Base-by-base conservation (phyloP, 2,797 vertebrate genomes). In the Cynopterus sphinx region DNA sequence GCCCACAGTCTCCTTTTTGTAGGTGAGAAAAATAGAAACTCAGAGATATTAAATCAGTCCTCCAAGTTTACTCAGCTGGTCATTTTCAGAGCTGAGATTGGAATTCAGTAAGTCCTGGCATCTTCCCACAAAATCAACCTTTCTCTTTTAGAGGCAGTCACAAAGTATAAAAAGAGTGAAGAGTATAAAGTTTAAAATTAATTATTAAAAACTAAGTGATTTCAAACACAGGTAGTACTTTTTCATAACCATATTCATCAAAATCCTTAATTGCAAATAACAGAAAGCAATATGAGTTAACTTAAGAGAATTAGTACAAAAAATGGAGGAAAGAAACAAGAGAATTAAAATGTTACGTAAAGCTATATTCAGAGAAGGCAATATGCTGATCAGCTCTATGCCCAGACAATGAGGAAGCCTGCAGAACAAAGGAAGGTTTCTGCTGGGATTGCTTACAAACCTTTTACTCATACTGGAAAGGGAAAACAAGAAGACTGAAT, bases 201-300 rank as follows among this genome's bases (percentile, higher is more conserved):
- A 2, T 74, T 85, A 81, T 36, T 55, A 75, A 78, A 79, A 89
- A 6, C 33, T 41, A 93, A 87, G 13, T 24, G 43, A 61, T 87
- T 68, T 67, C 28, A 82, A 83, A 53, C 28, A 83, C 2, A 31
- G 16, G 59, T 88, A 59, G 43, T 63, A 55, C 31, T 21, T 68
- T 75, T 63, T 75, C 31, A n/a, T 57, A 55, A 73, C 17, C 41
- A 0, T 15, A 68, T 55, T 55, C 21, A 9, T 87, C 31, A 57
- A 83, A 71, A 86, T 51, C 87, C 82, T 83, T 67, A 57, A 21
- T 83, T 59, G 33, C 53, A 93, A 93, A 81, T 28, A 87, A 59
- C 21, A 51, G 39, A 87, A 90, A 90, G 49, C 19, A 82, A 78
- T 46, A 17, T 43, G 12, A 24, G 22, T 75, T 51, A 51, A 65